Evolutionary conservation across 2,888 invertebrate species (phyloP).

Genomic region (Seira musarum): DNA sequence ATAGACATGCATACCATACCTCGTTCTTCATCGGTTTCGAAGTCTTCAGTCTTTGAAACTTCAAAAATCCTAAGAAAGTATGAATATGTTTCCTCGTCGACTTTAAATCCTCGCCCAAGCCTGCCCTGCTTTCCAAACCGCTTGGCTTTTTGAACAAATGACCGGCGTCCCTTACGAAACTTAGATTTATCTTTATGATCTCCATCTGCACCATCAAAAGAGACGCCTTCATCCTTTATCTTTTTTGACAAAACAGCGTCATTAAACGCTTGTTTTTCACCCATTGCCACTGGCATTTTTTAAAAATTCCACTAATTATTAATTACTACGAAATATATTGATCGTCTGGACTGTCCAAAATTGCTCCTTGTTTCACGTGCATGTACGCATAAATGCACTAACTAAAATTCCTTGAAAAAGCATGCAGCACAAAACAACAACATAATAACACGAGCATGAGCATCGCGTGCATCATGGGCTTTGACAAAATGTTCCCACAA

Average conservation of each 20-base stretch:
- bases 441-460: too few species aligned
- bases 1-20: slow-evolving; percentile 73
- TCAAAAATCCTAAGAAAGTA: slow-evolving; percentile 86
- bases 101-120: slow-evolving; percentile 80
- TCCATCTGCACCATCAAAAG: too few species aligned
- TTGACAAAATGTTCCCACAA: too few species aligned
- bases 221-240: neutral
- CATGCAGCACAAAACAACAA: too few species aligned
- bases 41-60: slow-evolving; percentile 78
- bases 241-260: slow-evolving; percentile 1
- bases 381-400: too few species aligned
- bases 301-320: too few species aligned
- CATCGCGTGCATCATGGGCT: too few species aligned
- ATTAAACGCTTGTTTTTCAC: slow-evolving; percentile 14
- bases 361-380: too few species aligned
- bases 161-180: slow-evolving; percentile 47
- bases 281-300: slow-evolving; percentile 38
- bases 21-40: slow-evolving; percentile 82
- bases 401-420: too few species aligned
- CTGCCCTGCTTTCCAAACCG: slow-evolving; percentile 82
- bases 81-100: slow-evolving; percentile 82
- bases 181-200: too few species aligned
- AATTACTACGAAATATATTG: too few species aligned
- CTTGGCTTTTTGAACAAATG: slow-evolving; percentile 80
- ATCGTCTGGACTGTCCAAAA: too few species aligned